These are phyloP conservation scores for Pogonomyrmex californicus DNA, from an alignment of 1,140 invertebrate genomes.

Conservation along the genomic window DNA sequence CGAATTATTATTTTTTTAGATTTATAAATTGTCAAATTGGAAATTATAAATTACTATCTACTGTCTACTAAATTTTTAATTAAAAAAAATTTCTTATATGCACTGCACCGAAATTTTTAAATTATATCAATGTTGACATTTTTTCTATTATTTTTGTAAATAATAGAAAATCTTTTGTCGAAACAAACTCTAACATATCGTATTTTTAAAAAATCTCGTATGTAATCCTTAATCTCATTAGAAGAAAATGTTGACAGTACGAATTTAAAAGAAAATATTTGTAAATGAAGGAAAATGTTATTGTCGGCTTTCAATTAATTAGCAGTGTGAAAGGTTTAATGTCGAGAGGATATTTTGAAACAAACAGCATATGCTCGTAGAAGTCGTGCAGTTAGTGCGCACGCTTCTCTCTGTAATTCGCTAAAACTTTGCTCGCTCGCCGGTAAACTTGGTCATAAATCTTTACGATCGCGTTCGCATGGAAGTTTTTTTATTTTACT, in stretches of 20 bases:
- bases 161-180: neutral
- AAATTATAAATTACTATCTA: too few relatives aligned
- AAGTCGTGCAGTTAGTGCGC: conserved; percentile 42
- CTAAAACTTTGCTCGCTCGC: conserved; percentile 45
- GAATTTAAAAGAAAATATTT: neutral
- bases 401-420: conserved; percentile 38
- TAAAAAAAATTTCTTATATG: neutral
- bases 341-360: neutral
- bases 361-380: conserved; percentile 40
- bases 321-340: conserved; percentile 26
- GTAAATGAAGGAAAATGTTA: neutral
- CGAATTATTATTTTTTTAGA: too few relatives aligned
- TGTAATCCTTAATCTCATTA: neutral
- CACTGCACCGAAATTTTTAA: too few relatives aligned
- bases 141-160: neutral
- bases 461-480: conserved; percentile 52
- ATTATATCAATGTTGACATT: neutral
- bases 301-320: conserved; percentile 47
- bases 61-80: neutral
- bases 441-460: conserved; percentile 58
- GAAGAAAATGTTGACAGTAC: neutral
- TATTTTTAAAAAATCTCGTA: neutral
- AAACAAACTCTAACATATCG: neutral
- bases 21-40: neutral
- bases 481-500: conserved; percentile 53